These are phyloP conservation scores for human DNA, from an alignment of 2,113 vertebrate genomes.

Conservation along the genomic window GRCh38 chr1:245751001-245751500, in stretches of 20 bases:
- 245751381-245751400: no score
- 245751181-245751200: background rate
- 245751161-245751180: background rate
- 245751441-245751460: background rate
- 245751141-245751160: background rate
- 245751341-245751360: background rate
- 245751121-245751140: background rate
- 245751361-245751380: no score
- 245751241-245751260: background rate
- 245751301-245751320: background rate
- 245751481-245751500: background rate
- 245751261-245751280: background rate
- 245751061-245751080: background rate
- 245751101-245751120: background rate
- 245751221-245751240: background rate
- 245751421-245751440: background rate
- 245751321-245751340: background rate
- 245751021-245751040: background rate
- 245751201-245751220: background rate
- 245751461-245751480: background rate
- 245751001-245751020: background rate
- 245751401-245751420: accelerated
- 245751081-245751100: background rate
- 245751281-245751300: background rate
- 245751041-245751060: background rate